phyloP scores from a whole-genome alignment of 2,113 vertebrate genomes.

The Prinia subflava region DNA sequence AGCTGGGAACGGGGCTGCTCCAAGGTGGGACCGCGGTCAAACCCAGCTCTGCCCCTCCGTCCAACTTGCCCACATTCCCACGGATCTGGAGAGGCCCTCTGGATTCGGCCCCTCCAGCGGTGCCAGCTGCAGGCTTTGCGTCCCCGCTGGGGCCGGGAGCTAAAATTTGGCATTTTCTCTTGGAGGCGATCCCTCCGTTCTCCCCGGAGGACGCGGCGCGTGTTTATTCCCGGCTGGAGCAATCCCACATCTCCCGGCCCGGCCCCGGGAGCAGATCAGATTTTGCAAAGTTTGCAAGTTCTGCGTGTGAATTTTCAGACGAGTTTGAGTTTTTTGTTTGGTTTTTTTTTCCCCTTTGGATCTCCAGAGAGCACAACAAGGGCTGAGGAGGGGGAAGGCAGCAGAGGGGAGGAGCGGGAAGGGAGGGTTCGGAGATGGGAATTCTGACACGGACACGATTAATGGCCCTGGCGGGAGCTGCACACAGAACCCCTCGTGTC shows the following conservation, averaged over 20 bases:
- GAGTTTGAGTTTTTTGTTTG: not conserved
- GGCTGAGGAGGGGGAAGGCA: not conserved
- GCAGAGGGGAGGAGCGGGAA: not conserved
- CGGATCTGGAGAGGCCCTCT: not conserved
- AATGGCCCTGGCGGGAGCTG: slow-evolving; percentile 1
- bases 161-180: not conserved
- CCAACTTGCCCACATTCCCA: not conserved
- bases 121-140: slow-evolving; percentile 1
- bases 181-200: not conserved
- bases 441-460: slow-evolving; percentile 21
- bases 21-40: not conserved
- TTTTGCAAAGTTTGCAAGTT: slow-evolving; percentile 11
- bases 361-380: not conserved
- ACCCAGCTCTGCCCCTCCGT: not conserved
- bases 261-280: slow-evolving; percentile 4
- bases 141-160: not conserved
- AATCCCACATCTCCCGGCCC: not conserved
- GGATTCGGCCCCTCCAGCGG: not conserved
- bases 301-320: not conserved
- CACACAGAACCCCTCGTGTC: slow-evolving; percentile 30
- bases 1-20: not conserved
- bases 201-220: not conserved
- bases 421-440: slow-evolving; percentile 10
- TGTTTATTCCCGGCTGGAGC: not conserved
- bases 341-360: not conserved